These are phyloP conservation scores for Equus przewalskii DNA, from an alignment of 2,113 vertebrate genomes.

Conservation along the genomic window DNA sequence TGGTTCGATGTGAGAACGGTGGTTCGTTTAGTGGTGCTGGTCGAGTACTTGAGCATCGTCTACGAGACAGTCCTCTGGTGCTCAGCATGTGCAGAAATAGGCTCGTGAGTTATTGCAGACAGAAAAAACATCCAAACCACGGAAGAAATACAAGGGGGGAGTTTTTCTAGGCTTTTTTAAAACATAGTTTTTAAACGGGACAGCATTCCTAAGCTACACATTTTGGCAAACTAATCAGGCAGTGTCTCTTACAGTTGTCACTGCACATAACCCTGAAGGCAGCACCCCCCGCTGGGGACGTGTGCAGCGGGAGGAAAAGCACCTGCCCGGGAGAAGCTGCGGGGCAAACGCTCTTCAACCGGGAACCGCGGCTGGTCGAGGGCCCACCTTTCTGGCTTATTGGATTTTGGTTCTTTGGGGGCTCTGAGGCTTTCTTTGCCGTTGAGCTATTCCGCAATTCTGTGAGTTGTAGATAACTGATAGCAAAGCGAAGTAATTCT, in stretches of 20 bases:
- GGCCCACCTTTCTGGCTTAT: background rate
- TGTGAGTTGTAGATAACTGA: background rate
- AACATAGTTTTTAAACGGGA: too few relatives aligned
- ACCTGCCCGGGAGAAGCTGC: background rate
- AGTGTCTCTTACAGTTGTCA: background rate
- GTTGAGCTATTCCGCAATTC: background rate
- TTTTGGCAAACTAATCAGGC: background rate
- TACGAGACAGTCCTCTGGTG: background rate
- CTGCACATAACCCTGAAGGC: background rate
- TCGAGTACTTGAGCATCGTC: background rate
- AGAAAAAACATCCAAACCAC: background rate
- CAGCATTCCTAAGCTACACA: too few relatives aligned
- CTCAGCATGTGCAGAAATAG: background rate
- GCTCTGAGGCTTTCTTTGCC: background rate
- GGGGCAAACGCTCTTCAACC: background rate
- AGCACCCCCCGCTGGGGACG: background rate
- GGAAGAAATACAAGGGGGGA: background rate
- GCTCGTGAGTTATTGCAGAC: background rate
- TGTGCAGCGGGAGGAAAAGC: background rate
- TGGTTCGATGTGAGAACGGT: background rate
- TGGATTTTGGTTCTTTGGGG: background rate
- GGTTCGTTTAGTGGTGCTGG: background rate
- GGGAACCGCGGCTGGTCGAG: background rate
- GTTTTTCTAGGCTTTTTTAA: background rate
- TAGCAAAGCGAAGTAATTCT: background rate